Conservation (phyloP, 2,888 invertebrate genomes). For the Dastarcus helophoroides region DNA sequence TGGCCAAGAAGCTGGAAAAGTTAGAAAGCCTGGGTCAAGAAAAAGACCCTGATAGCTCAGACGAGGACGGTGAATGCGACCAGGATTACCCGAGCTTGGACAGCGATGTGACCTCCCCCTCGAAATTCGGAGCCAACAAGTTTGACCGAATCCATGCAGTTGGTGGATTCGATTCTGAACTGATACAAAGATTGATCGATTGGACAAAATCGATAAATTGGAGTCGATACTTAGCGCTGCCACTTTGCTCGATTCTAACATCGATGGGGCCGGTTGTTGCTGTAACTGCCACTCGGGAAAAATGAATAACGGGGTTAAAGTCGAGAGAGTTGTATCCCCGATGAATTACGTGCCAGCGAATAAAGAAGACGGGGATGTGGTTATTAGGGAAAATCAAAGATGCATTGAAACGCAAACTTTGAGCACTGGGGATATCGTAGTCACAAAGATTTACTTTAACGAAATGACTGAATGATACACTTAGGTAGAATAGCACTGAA, state of each 20-base stretch:
- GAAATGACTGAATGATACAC: slow-evolving; percentile 23
- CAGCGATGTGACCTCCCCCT: slow-evolving; percentile 62
- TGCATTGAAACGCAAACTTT: slow-evolving; percentile 71
- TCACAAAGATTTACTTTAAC: slow-evolving; percentile 61
- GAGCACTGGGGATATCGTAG: slow-evolving; percentile 86
- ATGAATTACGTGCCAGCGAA: slow-evolving; percentile 26
- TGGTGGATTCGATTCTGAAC: slow-evolving; percentile 74
- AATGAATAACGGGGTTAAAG: slow-evolving; percentile 18
- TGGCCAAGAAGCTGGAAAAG: slow-evolving; percentile 84
- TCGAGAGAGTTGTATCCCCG: slow-evolving; percentile 30
- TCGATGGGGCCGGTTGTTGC: slow-evolving; percentile 31
- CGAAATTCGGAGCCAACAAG: slow-evolving; percentile 69
- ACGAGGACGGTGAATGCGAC: slow-evolving; percentile 59
- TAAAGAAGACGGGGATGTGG: slow-evolving; percentile 31
- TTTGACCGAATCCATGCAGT: slow-evolving; percentile 79
- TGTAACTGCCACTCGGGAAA: slow-evolving; percentile 43
- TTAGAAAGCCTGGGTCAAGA: slow-evolving; percentile 71
- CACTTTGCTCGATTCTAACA: slow-evolving; percentile 46
- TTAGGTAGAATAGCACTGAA: no score
- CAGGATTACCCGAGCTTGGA: slow-evolving; percentile 72
- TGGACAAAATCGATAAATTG: slow-evolving; percentile 75
- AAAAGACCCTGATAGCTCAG: slow-evolving; percentile 54
- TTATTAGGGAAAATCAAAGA: slow-evolving; percentile 38
- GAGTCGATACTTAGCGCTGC: slow-evolving; percentile 78
- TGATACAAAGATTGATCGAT: slow-evolving; percentile 72